Conservation (phyloP, 2,888 invertebrate genomes). For the Hirtodrosophila confusa region DNA sequence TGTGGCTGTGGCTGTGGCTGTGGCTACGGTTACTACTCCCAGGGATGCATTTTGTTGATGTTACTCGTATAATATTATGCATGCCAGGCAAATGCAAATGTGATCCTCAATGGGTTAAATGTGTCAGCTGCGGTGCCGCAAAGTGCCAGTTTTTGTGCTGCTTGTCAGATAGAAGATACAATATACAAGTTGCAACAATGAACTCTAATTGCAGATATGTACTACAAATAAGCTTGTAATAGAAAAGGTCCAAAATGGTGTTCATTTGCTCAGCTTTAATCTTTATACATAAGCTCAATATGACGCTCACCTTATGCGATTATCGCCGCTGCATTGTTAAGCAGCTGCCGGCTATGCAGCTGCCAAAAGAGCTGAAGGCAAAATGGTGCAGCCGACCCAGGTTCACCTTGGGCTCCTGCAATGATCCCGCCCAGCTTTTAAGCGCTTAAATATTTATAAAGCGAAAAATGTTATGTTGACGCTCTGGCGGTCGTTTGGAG, state of each 20-base stretch:
- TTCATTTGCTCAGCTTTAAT: constrained; percentile 27
- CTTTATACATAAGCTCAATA: constrained; percentile 33
- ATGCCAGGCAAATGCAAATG: constrained; percentile 52
- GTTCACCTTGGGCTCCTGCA: constrained; percentile 22
- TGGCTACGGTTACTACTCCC: constrained; percentile 22
- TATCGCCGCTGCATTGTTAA: constrained; percentile 46
- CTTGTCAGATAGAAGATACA: constrained; percentile 47
- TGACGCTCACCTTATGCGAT: constrained; percentile 46
- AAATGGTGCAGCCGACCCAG: constrained; percentile 28
- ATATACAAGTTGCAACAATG: constrained; percentile 1
- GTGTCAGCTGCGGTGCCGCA: constrained; percentile 51
- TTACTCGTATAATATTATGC: constrained; percentile 9
- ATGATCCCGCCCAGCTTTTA: constrained; percentile 57
- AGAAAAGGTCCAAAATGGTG: not conserved
- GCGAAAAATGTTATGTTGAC: constrained; percentile 64
- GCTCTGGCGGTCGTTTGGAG: constrained; percentile 35
- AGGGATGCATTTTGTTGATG: constrained; percentile 25
- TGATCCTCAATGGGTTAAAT: constrained; percentile 56
- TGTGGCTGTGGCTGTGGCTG: constrained; percentile 4
- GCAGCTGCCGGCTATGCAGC: constrained; percentile 32
- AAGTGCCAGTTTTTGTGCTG: constrained; percentile 42
- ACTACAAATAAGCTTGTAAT: not conserved
- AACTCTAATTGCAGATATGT: too few species aligned
- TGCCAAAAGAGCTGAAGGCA: constrained; percentile 23
- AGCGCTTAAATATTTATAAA: constrained; percentile 73